These are phyloP conservation scores for Caenorhabditis becei DNA, from an alignment of 2,888 invertebrate genomes.

Conservation along the genomic window DNA sequence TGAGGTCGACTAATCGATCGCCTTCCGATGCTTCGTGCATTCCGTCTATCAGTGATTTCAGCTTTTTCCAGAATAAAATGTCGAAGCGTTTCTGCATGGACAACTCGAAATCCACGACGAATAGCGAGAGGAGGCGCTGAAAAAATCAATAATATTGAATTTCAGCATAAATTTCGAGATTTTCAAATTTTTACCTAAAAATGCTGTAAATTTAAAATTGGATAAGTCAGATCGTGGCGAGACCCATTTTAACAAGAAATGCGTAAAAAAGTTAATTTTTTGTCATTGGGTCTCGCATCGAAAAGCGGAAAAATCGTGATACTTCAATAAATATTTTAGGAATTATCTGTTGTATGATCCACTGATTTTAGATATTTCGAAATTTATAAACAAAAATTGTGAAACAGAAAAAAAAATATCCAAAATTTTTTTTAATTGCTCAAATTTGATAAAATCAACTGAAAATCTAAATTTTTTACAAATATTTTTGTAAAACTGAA, in stretches of 20 bases:
- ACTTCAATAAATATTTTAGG: no score
- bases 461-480: no score
- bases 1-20: conserved; percentile 28
- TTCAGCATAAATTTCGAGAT: background rate
- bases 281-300: no score
- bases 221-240: no score
- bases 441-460: background rate
- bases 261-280: no score
- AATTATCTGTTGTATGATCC: no score
- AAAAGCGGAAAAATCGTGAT: no score
- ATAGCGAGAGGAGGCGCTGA: conserved; percentile 41
- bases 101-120: conserved; percentile 49
- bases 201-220: no score
- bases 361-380: no score
- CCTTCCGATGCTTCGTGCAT: conserved; percentile 35
- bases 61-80: conserved; percentile 49
- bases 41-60: conserved; percentile 53
- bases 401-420: background rate
- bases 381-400: background rate
- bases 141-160: conserved; percentile 5
- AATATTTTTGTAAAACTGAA: background rate
- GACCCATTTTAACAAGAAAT: no score
- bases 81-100: conserved; percentile 49
- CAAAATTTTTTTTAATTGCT: background rate
- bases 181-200: no score